Conservation (phyloP, 2,113 vertebrate genomes). For the Seriola aureovittata region DNA sequence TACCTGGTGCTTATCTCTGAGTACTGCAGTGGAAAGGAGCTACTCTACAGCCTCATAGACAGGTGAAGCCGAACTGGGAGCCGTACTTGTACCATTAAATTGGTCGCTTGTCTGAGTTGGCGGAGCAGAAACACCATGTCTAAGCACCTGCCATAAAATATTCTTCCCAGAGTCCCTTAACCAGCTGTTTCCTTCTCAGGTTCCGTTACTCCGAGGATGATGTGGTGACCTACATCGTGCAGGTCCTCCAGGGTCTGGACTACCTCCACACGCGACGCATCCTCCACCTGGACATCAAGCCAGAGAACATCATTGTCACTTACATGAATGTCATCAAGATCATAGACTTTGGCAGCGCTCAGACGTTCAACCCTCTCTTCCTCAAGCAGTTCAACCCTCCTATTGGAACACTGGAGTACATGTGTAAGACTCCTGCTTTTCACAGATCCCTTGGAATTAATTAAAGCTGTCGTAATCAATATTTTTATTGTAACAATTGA, state of each 20-base stretch:
- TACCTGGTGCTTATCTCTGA: constrained; percentile 98
- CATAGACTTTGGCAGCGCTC: constrained; percentile 96
- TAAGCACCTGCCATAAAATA: not conserved
- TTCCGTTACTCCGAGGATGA: constrained; percentile 98
- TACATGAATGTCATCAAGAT: constrained; percentile 94
- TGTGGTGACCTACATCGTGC: constrained; percentile 91
- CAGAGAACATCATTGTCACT: constrained; percentile 93
- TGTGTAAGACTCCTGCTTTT: constrained; percentile 88
- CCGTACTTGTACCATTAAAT: not conserved
- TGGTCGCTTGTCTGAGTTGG: not conserved
- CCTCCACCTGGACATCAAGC: constrained; percentile 96
- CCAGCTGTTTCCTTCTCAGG: constrained; percentile 74
- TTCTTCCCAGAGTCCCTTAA: not conserved
- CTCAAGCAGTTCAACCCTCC: constrained; percentile 91
- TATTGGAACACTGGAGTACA: constrained; percentile 94
- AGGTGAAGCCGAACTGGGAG: constrained; percentile 81
- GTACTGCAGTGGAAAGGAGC: constrained; percentile 93
- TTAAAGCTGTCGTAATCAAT: not conserved
- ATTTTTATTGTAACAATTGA: not conserved
- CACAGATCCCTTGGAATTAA: not conserved
- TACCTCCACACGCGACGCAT: constrained; percentile 93
- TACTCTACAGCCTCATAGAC: constrained; percentile 95
- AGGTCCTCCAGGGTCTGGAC: constrained; percentile 95
- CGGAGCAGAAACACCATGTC: not conserved
- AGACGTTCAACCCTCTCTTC: constrained; percentile 94